Evolutionary conservation across 2,113 vertebrate genomes (phyloP), one percentile per base, ranked within the genome.

Genomic region (Rhinolophus sinicus): DNA sequence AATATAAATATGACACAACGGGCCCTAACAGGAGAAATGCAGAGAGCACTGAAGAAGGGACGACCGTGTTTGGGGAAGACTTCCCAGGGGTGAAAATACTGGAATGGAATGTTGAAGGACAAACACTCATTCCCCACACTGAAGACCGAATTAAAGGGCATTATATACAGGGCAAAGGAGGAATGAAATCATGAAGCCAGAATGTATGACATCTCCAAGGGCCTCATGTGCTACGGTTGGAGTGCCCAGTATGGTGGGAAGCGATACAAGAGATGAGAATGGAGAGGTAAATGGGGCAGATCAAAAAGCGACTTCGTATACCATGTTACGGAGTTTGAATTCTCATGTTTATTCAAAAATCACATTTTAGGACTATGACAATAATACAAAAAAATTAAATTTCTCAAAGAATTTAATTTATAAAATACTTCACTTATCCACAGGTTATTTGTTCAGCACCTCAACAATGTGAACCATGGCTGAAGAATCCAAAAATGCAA

Each of bases 361-460:
- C 33, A 83, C 35, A 54, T 35, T 73, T 76, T 15, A 77, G 60
- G 30, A 91, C 52, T 76, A 76, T n/a, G 18, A 38, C 30, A 90
- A 40, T 65, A 89, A 89, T 69, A 62, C 15, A 56, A 60, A 90
- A 89, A 65, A 58, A 19, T 62, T 30, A 12, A 78, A 40, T 50
- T 89, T 88, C 67, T 92, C 85, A 19, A 90, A 92, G 38, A 95
- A 78, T 64, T 77, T 69, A 78, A 56, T 8, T 64, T 92, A 60
- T n/a, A 90, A 75, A 95, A 90, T 40, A 70, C 1, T 85, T 90
- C 13, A 77, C 22, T 83, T 73, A 80, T 22, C 5, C 21, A 92
- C 13, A 85, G 22, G 24, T 19, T 56, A 85, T 69, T 93, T 95
- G 54, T 58, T 93, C 28, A 26, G 22, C 24, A 78, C 38, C 38